phyloP scores from a whole-genome alignment of 2,797 vertebrate species.

The Hippopotamyrus pictus region DNA sequence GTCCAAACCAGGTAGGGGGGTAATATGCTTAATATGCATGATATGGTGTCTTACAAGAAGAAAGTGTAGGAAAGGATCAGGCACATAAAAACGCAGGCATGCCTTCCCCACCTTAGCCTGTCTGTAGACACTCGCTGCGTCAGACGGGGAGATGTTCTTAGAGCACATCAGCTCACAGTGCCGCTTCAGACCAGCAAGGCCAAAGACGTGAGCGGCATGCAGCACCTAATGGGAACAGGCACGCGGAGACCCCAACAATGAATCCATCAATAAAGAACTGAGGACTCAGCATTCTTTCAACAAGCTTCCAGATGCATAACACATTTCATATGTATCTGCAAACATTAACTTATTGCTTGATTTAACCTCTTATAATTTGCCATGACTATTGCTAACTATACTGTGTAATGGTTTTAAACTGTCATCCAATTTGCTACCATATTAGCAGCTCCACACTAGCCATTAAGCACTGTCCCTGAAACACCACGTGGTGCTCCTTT shows the following conservation, averaged over 20 bases:
- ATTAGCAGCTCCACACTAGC: not conserved
- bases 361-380: not conserved
- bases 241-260: not conserved
- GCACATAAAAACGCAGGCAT: not conserved
- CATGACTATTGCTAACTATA: not conserved
- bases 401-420: not conserved
- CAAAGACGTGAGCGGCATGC: slow-evolving; percentile 19
- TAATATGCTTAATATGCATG: not conserved
- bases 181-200: slow-evolving; percentile 13
- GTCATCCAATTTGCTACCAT: not conserved
- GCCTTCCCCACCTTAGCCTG: slow-evolving; percentile 25
- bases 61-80: not conserved
- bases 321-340: not conserved
- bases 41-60: not conserved
- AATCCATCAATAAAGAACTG: not conserved
- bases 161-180: slow-evolving; percentile 29
- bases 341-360: not conserved
- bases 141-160: slow-evolving; percentile 4
- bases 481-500: not conserved
- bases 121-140: slow-evolving; percentile 8
- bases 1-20: not conserved
- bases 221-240: slow-evolving; percentile 26
- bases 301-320: not conserved
- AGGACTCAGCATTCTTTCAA: not conserved
- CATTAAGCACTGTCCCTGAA: not conserved